phyloP scores from a whole-genome alignment of 92 coral and sea anemone species.

The Porites lobata region DNA sequence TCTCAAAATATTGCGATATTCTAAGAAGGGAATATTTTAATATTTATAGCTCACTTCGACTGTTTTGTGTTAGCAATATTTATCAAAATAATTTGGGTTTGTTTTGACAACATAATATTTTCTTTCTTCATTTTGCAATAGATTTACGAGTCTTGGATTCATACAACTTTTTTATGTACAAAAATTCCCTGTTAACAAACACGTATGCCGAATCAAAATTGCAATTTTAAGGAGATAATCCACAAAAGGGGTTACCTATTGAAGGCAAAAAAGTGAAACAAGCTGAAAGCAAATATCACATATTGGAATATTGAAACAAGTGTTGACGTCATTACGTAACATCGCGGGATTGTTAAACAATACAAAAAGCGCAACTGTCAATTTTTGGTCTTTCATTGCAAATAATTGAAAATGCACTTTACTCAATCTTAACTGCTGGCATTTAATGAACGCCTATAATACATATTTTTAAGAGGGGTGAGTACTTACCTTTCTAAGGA shows the following conservation, averaged over 20 bases:
- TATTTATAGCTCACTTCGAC: neutral
- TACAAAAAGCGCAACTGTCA: neutral
- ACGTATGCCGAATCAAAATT: too few species aligned
- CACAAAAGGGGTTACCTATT: too few species aligned
- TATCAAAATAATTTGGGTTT: too few species aligned
- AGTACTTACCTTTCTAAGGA: neutral
- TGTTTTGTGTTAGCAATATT: neutral
- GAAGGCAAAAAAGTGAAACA: neutral
- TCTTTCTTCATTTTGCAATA: too few species aligned
- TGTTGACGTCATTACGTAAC: neutral
- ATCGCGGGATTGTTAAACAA: neutral
- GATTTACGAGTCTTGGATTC: too few species aligned
- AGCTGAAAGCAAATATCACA: conserved; percentile 3
- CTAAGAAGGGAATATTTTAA: conserved; percentile 24
- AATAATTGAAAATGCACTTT: conserved; percentile 1
- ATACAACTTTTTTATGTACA: too few species aligned
- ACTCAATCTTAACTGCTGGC: neutral
- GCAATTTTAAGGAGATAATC: too few species aligned
- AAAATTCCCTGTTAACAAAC: too few species aligned
- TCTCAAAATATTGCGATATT: conserved; percentile 13
- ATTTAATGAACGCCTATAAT: neutral
- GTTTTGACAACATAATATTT: neutral
- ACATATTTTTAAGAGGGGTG: neutral
- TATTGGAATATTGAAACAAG: neutral
- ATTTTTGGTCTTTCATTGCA: neutral